Base-by-base conservation (phyloP, 2,797 vertebrate genomes). In the Lagodon rhomboides region DNA sequence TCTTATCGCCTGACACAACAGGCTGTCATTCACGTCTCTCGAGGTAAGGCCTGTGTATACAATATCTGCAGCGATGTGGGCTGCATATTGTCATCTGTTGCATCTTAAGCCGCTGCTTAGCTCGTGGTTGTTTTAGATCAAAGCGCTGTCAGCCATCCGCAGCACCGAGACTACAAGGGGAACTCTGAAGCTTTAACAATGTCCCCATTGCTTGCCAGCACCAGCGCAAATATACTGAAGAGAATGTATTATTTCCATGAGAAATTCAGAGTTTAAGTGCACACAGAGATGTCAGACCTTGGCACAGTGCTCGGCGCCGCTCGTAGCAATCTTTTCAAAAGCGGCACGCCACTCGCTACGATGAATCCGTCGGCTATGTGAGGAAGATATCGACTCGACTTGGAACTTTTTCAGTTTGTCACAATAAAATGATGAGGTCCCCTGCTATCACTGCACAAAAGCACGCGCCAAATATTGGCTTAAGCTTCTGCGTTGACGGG, bases 91-190 rank as follows among this genome's bases (percentile, higher is more conserved):
- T 85, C 55, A 60, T 69, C 25, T 70, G 64, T 55, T 87, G 67
- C 80, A 82, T 86, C 70, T 89, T 77, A 76, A 88, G 79, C 73
- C 59, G 61, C 65, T 63, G 78, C 75, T 82, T 72, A 86, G 69
- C 72, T 82, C 12, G 41, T 66, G 78, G 61, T 69, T 83, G 72
- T 77, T 85, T 16, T 18, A 74, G 74, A 88, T 88, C 81, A 79
- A 84, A 83, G 77, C 54, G 71, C 69, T 79, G 89, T 76, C 79
- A 89, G 50, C 70, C 66, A 77, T 53, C 58, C 4, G 22, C 54
- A 38, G 79, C 65, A 44, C 12, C 27, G 55, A 68, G 63, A 79
- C 75, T 81, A 61, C 51, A 75, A 76, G 55, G 30, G 25, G 22
- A 85, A 77, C 38, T 72, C 20, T 22, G 30, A 68, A 47, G 84